Percentiles rank a stretch among this genome's conserved stretches.
These are phyloP conservation scores for Periphyllus acericola DNA, from an alignment of 2,888 invertebrate species.

Conservation along the genomic window DNA sequence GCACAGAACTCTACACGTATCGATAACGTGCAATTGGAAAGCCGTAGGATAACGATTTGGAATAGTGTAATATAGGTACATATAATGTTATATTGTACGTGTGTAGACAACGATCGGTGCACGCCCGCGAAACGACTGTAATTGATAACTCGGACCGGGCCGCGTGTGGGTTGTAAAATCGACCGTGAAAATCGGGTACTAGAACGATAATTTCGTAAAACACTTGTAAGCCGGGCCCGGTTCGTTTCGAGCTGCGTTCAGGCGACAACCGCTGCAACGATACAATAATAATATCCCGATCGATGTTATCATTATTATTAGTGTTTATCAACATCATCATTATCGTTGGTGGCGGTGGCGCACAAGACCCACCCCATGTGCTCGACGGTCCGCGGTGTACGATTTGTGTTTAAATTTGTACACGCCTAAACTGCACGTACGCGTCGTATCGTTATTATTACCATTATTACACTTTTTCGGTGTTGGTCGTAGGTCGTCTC, in stretches of 20 bases:
- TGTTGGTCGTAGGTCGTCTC: neutral
- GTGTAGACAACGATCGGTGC: slow-evolving; percentile 55
- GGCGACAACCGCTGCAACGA: neutral
- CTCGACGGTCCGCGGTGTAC: no score
- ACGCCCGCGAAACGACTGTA: slow-evolving; percentile 56
- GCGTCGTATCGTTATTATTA: no score
- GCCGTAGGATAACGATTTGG: neutral
- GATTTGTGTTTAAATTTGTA: neutral
- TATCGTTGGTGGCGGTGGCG: neutral
- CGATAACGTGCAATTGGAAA: slow-evolving; percentile 46
- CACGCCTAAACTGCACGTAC: neutral
- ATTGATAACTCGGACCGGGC: slow-evolving; percentile 13
- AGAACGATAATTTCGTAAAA: no score
- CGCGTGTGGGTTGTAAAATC: slow-evolving; percentile 46
- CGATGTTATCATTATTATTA: neutral
- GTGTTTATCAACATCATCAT: no score
- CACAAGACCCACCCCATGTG: no score
- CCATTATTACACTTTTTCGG: no score
- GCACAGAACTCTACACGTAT: neutral
- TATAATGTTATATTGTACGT: neutral
- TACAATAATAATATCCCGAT: neutral
- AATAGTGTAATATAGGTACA: neutral
- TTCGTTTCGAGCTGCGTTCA: neutral
- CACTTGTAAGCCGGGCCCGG: no score
- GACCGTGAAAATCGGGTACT: slow-evolving; percentile 59